Conservation (phyloP, 2,113 vertebrate species). For the Hypanus sabinus region DNA sequence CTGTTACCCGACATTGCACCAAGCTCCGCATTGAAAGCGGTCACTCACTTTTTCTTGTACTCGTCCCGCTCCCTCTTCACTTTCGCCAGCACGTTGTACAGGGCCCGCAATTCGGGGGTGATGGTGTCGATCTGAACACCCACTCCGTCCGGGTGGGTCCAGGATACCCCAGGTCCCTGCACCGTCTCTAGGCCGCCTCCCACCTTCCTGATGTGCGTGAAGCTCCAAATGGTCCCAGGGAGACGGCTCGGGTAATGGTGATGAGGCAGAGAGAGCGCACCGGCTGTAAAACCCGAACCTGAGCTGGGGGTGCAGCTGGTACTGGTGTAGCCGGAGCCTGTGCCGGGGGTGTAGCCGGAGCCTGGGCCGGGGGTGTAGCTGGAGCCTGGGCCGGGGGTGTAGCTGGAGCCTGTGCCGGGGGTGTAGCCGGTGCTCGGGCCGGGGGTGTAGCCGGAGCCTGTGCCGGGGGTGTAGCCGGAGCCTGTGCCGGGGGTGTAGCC, state of each 20-base stretch:
- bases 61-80: slow-evolving; percentile 92
- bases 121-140: slow-evolving; percentile 97
- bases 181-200: slow-evolving; percentile 74
- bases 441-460: not conserved
- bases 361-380: too few relatives aligned
- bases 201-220: slow-evolving; percentile 74
- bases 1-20: not conserved
- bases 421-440: not conserved
- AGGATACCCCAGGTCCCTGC: slow-evolving; percentile 82
- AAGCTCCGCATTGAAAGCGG: slow-evolving; percentile 16
- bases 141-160: slow-evolving; percentile 88
- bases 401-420: too few relatives aligned
- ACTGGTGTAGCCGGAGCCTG: slow-evolving; percentile 42
- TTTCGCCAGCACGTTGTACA: slow-evolving; percentile 94
- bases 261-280: slow-evolving; percentile 51
- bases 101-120: slow-evolving; percentile 91
- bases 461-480: slow-evolving; percentile 46
- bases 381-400: too few relatives aligned
- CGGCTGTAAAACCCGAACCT: slow-evolving; percentile 45
- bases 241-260: slow-evolving; percentile 55
- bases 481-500: slow-evolving; percentile 48
- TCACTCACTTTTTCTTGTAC: slow-evolving; percentile 85
- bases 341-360: not conserved
- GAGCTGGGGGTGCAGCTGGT: slow-evolving; percentile 38
- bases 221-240: slow-evolving; percentile 81